Evolutionary conservation across 1,140 invertebrate species (phyloP).

Genomic region (Venustaconcha ellipsiformis): DNA sequence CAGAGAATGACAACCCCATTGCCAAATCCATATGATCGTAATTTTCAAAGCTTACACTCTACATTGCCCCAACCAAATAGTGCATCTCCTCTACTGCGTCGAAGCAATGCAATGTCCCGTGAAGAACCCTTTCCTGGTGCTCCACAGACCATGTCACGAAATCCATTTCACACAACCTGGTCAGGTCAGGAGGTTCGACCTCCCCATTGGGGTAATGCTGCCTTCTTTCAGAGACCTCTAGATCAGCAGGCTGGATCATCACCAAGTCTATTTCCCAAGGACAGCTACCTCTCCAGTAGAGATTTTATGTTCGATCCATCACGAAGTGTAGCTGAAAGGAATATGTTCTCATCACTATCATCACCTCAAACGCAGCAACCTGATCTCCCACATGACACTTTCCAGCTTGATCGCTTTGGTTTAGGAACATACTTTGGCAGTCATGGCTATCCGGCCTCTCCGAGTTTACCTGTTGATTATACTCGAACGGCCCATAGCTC

Average conservation of each 20-base stretch:
- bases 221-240: constrained; percentile 51
- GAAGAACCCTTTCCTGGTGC: constrained; percentile 32
- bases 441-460: constrained; percentile 53
- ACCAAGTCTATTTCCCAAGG: constrained; percentile 55
- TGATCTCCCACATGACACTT: constrained; percentile 55
- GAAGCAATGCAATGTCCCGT: neutral
- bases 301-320: constrained; percentile 65
- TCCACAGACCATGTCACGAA: constrained; percentile 54
- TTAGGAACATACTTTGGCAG: constrained; percentile 59
- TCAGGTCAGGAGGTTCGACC: constrained; percentile 57
- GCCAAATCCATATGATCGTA: constrained; percentile 50
- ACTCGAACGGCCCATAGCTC: constrained; percentile 47
- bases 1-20: constrained; percentile 58
- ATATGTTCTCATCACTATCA: constrained; percentile 59
- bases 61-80: constrained; percentile 46
- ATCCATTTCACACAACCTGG: constrained; percentile 62
- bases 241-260: constrained; percentile 46
- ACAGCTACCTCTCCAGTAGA: constrained; percentile 56
- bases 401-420: constrained; percentile 60
- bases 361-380: constrained; percentile 52
- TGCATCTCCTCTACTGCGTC: constrained; percentile 48
- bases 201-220: constrained; percentile 54
- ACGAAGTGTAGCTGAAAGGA: constrained; percentile 51
- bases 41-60: constrained; percentile 48
- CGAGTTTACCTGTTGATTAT: constrained; percentile 53